A percentile compares a stretch with the other conserved stretches of the same genome.
Evolutionary conservation across 2,113 vertebrate genomes (phyloP).

Genomic region (Grus americana): DNA sequence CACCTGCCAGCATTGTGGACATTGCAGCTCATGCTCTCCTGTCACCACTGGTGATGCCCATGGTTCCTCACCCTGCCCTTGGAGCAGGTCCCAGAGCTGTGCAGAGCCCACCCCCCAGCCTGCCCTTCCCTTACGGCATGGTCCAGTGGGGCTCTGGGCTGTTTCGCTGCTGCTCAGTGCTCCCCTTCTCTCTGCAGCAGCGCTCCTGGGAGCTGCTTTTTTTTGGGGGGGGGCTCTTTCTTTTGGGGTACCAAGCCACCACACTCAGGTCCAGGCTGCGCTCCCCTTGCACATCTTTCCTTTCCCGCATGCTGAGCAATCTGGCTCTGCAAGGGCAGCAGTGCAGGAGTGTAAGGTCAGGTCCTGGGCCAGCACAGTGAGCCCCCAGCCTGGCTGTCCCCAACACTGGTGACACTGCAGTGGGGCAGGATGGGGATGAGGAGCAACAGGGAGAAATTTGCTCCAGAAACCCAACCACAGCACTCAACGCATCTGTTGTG

Average conservation of each 20-base stretch:
- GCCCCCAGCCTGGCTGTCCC: not conserved
- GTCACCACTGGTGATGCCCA: accelerated
- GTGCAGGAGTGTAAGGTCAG: not conserved
- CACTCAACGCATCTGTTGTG: not conserved
- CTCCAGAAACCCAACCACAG: not conserved
- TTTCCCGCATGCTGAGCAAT: not conserved
- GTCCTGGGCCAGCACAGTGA: not conserved
- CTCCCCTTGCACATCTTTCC: not conserved
- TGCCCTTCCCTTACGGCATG: not conserved
- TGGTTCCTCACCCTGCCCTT: not conserved
- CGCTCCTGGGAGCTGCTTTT: not conserved
- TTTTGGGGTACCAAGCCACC: not conserved
- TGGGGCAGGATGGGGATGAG: not conserved
- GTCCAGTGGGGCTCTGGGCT: not conserved
- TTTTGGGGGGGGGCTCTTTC: not conserved
- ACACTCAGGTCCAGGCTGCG: not conserved
- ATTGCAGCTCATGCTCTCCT: not conserved
- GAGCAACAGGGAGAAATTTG: not conserved
- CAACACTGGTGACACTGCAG: not conserved
- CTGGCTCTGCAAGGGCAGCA: not conserved
- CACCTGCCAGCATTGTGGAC: not conserved
- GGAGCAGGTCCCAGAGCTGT: too few relatives aligned
- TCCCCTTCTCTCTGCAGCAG: not conserved
- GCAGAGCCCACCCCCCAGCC: not conserved
- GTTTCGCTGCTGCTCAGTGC: not conserved